Evolutionary conservation across 1,140 invertebrate genomes (phyloP).

Genomic region (Catajapyx aquilonaris): DNA sequence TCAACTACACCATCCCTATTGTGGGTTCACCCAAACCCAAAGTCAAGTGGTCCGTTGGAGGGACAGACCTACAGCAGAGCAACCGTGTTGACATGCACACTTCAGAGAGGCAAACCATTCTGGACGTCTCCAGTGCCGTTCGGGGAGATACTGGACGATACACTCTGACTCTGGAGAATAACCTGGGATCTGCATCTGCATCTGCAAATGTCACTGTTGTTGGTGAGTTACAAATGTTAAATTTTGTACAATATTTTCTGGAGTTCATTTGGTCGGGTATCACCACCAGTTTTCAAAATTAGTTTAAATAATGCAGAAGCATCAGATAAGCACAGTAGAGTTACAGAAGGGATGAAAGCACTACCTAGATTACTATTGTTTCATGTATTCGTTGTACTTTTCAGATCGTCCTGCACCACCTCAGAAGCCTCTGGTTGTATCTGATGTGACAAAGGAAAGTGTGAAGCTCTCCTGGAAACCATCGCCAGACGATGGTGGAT

Average conservation of each 20-base stretch:
- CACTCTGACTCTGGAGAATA: constrained; percentile 61
- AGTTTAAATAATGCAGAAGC: no score
- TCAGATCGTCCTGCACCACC: constrained; percentile 64
- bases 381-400: constrained; percentile 7
- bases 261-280: no score
- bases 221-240: constrained; percentile 19
- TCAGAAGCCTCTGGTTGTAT: constrained; percentile 64
- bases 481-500: constrained; percentile 74
- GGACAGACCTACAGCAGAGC: constrained; percentile 37
- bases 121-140: constrained; percentile 69
- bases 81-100: constrained; percentile 46
- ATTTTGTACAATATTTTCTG: no score
- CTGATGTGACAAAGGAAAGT: constrained; percentile 72
- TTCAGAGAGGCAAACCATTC: constrained; percentile 49
- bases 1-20: constrained; percentile 72
- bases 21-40: constrained; percentile 58
- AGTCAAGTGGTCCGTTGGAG: constrained; percentile 79
- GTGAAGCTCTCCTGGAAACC: constrained; percentile 63
- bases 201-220: constrained; percentile 71
- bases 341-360: background rate
- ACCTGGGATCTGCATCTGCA: constrained; percentile 55
- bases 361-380: background rate
- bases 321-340: no score
- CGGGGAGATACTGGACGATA: constrained; percentile 66
- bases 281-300: no score